Conservation (phyloP, 1,140 invertebrate species). For the Trichonephila clavata region DNA sequence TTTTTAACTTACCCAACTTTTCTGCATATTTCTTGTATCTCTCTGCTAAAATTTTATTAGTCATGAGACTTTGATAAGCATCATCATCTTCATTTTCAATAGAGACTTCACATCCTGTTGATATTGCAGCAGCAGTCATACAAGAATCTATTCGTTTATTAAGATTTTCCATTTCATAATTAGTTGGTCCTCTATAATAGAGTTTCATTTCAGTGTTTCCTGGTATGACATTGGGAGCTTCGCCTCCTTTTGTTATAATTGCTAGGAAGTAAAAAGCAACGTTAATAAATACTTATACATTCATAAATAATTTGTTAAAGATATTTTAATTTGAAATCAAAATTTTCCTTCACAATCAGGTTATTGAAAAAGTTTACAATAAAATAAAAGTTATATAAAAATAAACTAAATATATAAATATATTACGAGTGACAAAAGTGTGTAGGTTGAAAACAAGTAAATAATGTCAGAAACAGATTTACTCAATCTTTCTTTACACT, state of each 20-base stretch:
- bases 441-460: too few relatives aligned
- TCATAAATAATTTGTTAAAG: too few relatives aligned
- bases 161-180: conserved; percentile 79
- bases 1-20: conserved; percentile 64
- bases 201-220: conserved; percentile 80
- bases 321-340: too few relatives aligned
- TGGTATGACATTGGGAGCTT: conserved; percentile 81
- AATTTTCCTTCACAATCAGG: too few relatives aligned
- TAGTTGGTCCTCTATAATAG: conserved; percentile 79
- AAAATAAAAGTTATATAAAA: too few relatives aligned
- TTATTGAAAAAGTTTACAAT: too few relatives aligned
- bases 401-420: too few relatives aligned
- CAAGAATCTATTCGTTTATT: conserved; percentile 79
- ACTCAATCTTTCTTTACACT: too few relatives aligned
- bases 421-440: too few relatives aligned
- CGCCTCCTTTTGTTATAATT: conserved; percentile 80
- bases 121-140: conserved; percentile 79
- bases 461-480: too few relatives aligned
- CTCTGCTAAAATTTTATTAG: conserved; percentile 78
- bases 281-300: too few relatives aligned
- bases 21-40: conserved; percentile 78
- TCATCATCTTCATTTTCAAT: conserved; percentile 9
- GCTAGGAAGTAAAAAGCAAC: conserved; percentile 47
- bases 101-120: conserved; percentile 79
- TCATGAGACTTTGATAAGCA: conserved; percentile 77